Conservation (phyloP, 2,888 invertebrate species). For the Molanna angustata region DNA sequence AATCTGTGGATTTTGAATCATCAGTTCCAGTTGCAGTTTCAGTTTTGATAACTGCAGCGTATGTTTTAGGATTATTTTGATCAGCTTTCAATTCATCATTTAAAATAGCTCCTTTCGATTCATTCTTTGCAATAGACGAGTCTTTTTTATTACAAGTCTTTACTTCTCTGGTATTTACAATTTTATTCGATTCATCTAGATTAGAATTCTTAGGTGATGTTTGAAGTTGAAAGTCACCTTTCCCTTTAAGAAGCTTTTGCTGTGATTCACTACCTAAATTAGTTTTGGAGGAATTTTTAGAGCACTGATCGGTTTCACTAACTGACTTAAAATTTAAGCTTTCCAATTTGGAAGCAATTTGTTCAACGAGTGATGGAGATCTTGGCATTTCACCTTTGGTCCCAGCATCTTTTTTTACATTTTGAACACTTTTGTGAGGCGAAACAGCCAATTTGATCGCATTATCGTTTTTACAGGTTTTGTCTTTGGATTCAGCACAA, state of each 20-base stretch:
- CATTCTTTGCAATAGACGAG: no score
- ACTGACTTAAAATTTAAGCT: conserved; percentile 27
- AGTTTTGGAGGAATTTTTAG: conserved; percentile 13
- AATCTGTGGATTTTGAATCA: no score
- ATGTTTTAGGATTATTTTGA: no score
- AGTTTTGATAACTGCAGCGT: no score
- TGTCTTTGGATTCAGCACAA: background rate
- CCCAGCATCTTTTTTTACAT: conserved; percentile 3
- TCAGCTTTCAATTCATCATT: no score
- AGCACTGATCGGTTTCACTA: conserved; percentile 21
- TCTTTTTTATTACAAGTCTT: no score
- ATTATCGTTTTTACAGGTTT: background rate
- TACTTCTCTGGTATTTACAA: no score
- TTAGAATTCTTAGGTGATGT: no score
- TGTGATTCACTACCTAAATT: conserved; percentile 19
- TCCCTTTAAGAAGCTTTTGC: conserved; percentile 26
- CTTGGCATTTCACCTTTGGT: conserved; percentile 17
- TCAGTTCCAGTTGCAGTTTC: no score
- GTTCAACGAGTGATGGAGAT: conserved; percentile 30
- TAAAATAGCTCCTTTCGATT: no score
- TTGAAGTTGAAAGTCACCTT: no score
- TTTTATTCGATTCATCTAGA: no score
- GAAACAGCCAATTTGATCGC: background rate
- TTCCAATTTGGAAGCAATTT: conserved; percentile 30
- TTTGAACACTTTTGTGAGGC: background rate